phyloP scores from a whole-genome alignment of 2,797 vertebrate genomes.

The Sebastes wilsoni region DNA sequence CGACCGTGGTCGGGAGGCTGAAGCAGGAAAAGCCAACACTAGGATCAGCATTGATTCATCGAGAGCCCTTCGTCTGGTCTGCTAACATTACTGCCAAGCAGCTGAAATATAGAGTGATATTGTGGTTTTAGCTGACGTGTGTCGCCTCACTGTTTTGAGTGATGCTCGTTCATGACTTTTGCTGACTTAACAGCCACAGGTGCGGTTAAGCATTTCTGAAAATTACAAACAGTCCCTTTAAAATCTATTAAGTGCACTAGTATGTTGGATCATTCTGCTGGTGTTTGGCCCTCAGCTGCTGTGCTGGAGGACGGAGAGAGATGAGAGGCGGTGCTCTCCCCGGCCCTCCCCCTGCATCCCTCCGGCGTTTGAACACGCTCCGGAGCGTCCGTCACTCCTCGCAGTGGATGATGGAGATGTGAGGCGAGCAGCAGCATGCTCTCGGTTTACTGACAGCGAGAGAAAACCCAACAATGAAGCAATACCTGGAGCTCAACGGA shows the following conservation, averaged over 20 bases:
- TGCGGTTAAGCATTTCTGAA: no score
- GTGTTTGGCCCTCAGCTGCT: background rate
- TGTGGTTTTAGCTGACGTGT: no score
- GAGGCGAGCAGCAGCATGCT: constrained; percentile 36
- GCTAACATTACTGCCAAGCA: no score
- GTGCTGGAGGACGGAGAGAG: background rate
- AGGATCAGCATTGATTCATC: no score
- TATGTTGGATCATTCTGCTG: background rate
- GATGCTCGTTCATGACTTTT: no score
- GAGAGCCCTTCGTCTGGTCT: no score
- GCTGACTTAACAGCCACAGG: no score
- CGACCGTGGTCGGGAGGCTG: no score
- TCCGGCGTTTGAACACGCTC: background rate
- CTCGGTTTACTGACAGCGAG: background rate
- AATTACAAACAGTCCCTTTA: no score
- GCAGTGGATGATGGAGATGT: constrained; percentile 53
- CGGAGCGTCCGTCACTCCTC: constrained; percentile 12
- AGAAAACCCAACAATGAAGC: constrained; percentile 1
- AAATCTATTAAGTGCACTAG: background rate
- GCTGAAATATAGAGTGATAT: no score
- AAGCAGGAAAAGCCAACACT: no score
- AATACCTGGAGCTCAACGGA: background rate
- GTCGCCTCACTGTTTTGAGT: no score
- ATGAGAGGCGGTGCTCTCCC: constrained; percentile 44
- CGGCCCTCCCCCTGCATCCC: background rate